A percentile compares a stretch with the other conserved stretches of the same genome.
Evolutionary conservation across 2,113 vertebrate species (phyloP).

Genomic region (Sinocyclocheilus anophthalmus): DNA sequence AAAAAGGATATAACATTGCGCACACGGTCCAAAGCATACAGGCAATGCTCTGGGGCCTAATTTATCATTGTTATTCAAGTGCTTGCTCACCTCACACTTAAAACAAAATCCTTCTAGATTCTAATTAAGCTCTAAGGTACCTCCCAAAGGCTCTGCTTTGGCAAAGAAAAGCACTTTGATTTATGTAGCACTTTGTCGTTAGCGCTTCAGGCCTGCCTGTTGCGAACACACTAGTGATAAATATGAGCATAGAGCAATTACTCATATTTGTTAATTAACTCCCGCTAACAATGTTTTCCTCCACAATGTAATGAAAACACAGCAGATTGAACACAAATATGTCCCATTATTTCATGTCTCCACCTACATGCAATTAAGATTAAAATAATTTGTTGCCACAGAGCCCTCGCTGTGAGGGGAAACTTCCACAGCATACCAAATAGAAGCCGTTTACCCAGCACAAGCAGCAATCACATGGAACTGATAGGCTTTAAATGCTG

Average conservation of each 20-base stretch:
- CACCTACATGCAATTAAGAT: constrained; percentile 59
- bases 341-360: constrained; percentile 57
- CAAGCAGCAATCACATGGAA: constrained; percentile 56
- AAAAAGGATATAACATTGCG: constrained; percentile 59
- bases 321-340: constrained; percentile 56
- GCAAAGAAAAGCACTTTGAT: constrained; percentile 80
- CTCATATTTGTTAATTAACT: constrained; percentile 78
- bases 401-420: constrained; percentile 46
- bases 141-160: constrained; percentile 75
- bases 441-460: constrained; percentile 54
- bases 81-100: constrained; percentile 78
- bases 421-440: constrained; percentile 52
- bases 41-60: constrained; percentile 71
- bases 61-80: constrained; percentile 81
- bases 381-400: constrained; percentile 52
- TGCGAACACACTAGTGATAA: constrained; percentile 70
- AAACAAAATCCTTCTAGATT: constrained; percentile 83
- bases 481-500: constrained; percentile 63
- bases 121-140: constrained; percentile 81
- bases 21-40: constrained; percentile 69
- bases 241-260: constrained; percentile 67
- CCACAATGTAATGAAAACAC: constrained; percentile 55
- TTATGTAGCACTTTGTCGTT: constrained; percentile 80
- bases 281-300: constrained; percentile 64
- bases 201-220: constrained; percentile 73